phyloP scores from a whole-genome alignment of 2,888 invertebrate species.

The Hyles lineata region DNA sequence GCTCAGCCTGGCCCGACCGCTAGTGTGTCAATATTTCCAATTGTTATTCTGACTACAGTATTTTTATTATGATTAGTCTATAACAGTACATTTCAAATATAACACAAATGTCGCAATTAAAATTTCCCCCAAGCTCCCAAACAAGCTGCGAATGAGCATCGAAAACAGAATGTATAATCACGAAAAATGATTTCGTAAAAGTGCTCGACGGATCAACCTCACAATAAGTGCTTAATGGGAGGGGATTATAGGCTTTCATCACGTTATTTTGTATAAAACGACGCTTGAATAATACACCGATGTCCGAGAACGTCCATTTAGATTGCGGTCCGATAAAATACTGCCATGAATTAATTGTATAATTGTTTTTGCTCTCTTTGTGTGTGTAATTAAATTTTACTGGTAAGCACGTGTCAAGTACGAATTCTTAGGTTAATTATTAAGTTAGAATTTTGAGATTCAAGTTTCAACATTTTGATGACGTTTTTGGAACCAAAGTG shows the following conservation, averaged over 20 bases:
- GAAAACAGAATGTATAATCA: constrained; percentile 55
- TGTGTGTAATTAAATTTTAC: neutral
- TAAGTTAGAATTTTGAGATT: too few species aligned
- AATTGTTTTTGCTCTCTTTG: constrained; percentile 15
- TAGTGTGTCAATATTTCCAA: too few species aligned
- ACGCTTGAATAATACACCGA: constrained; percentile 59
- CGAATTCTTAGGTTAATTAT: too few species aligned
- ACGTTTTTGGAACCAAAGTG: too few species aligned
- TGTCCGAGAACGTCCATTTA: constrained; percentile 57
- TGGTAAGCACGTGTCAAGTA: too few species aligned
- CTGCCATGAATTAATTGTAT: constrained; percentile 25
- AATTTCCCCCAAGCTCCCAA: neutral
- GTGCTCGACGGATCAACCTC: constrained; percentile 51
- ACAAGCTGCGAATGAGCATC: constrained; percentile 18
- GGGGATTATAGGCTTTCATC: constrained; percentile 68
- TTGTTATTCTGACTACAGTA: too few species aligned
- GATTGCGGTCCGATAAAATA: constrained; percentile 57
- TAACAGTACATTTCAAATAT: too few species aligned
- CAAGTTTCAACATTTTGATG: too few species aligned
- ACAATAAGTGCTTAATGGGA: constrained; percentile 68
- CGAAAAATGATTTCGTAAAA: constrained; percentile 58
- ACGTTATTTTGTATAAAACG: constrained; percentile 59
- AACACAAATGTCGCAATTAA: too few species aligned
- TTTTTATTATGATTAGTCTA: too few species aligned
- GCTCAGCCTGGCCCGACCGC: too few species aligned